phyloP scores from a whole-genome alignment of 2,888 invertebrate species.

The Globia sparganii region DNA sequence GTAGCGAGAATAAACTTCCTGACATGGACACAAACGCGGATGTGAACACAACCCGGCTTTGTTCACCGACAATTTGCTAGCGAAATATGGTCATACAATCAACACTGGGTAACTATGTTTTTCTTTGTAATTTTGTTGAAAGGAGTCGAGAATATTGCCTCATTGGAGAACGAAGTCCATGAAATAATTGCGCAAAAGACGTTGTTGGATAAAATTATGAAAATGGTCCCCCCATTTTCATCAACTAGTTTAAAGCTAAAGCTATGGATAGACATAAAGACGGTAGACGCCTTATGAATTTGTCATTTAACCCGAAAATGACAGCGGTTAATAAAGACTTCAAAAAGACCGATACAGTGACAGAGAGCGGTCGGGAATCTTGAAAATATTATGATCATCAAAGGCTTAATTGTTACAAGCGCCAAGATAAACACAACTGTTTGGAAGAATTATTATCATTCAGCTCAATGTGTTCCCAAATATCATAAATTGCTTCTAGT shows the following conservation, averaged over 20 bases:
- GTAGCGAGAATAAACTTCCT: conserved; percentile 60
- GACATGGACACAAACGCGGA: conserved; percentile 56
- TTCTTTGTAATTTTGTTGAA: conserved; percentile 25
- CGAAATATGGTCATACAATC: conserved; percentile 51
- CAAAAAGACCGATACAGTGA: background rate
- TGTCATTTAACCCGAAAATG: background rate
- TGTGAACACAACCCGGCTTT: conserved; percentile 54
- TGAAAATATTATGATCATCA: background rate
- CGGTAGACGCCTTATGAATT: background rate
- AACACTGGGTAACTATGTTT: conserved; percentile 31
- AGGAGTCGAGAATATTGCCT: conserved; percentile 13
- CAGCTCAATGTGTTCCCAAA: background rate
- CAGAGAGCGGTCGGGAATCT: background rate
- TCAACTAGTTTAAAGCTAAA: background rate
- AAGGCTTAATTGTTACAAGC: background rate
- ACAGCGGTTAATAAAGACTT: background rate
- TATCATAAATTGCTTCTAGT: background rate
- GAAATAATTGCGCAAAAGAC: background rate
- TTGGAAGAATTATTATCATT: background rate
- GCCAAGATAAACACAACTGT: background rate
- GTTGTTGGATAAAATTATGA: background rate
- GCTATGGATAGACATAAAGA: background rate
- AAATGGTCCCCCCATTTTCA: too few relatives aligned
- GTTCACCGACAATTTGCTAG: conserved; percentile 50
- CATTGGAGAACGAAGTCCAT: conserved; percentile 9